These are phyloP conservation scores for Suillia variegata DNA, from an alignment of 2,888 invertebrate species.

Conservation along the genomic window DNA sequence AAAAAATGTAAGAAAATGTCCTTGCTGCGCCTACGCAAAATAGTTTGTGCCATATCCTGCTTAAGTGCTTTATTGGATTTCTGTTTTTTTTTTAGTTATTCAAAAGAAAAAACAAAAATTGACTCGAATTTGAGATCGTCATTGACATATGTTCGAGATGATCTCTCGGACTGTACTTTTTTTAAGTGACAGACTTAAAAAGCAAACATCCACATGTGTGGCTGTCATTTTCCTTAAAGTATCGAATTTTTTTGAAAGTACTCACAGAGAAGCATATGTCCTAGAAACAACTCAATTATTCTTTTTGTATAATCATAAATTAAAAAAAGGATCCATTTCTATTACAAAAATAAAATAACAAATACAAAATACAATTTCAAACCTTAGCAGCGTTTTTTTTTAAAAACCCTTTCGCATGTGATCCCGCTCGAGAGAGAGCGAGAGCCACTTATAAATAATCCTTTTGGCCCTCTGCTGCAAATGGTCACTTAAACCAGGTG, in stretches of 20 bases:
- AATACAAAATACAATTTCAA: neutral
- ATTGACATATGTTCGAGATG: neutral
- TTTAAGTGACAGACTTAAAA: too few species aligned
- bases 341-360: neutral
- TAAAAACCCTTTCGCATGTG: conserved; percentile 3
- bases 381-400: too few species aligned
- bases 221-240: too few species aligned
- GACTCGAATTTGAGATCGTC: neutral
- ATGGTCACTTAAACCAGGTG: conserved; percentile 42
- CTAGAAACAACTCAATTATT: conserved; percentile 5
- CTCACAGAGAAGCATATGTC: too few species aligned
- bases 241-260: too few species aligned
- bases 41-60: neutral
- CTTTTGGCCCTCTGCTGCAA: conserved; percentile 24
- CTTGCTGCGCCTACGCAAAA: neutral
- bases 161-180: neutral
- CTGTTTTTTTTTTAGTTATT: too few species aligned
- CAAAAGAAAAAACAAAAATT: too few species aligned
- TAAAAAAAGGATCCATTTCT: too few species aligned
- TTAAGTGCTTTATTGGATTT: neutral
- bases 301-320: neutral
- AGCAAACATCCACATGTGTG: too few species aligned
- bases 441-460: conserved; percentile 29
- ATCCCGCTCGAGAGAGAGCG: too few species aligned
- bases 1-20: too few species aligned